phyloP scores from a whole-genome alignment of 2,888 invertebrate species.

The Eristalis arbustorum region DNA sequence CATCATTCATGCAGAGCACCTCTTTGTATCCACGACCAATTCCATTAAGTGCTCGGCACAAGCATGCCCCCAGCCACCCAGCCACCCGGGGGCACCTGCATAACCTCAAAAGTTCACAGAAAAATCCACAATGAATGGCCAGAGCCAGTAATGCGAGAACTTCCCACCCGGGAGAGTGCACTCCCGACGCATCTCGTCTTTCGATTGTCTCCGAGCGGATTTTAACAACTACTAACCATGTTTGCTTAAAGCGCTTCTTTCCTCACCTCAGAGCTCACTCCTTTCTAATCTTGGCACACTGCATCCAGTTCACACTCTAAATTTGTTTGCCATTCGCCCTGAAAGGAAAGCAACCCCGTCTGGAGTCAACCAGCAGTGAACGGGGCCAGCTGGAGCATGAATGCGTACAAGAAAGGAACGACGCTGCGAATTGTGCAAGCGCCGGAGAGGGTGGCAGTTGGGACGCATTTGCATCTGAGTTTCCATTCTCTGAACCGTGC shows the following conservation, averaged over 20 bases:
- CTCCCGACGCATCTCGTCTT: background rate
- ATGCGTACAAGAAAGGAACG: background rate
- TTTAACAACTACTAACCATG: slow-evolving; percentile 1
- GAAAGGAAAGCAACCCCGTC: background rate
- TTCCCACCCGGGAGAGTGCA: slow-evolving; percentile 7
- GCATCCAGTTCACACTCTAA: background rate
- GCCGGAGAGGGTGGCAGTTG: background rate
- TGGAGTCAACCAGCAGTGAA: background rate
- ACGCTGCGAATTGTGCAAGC: background rate
- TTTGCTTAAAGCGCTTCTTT: slow-evolving; percentile 8
- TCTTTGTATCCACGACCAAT: background rate
- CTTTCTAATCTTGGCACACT: no score
- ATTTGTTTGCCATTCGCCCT: background rate
- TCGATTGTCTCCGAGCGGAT: background rate
- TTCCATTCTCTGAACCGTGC: background rate
- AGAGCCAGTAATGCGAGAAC: slow-evolving; percentile 10
- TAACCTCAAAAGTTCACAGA: slow-evolving; percentile 19
- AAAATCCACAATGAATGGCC: background rate
- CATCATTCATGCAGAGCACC: slow-evolving; percentile 2
- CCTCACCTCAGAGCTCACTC: background rate
- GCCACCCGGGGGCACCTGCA: slow-evolving; percentile 17
- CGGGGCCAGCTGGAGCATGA: background rate
- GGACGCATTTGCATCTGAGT: background rate
- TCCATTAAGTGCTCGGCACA: slow-evolving; percentile 7
- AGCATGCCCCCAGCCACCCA: background rate